A percentile compares a stretch with the other conserved stretches of the same genome.
phyloP scores from a whole-genome alignment of 2,113 vertebrate genomes.

The Peromyscus maniculatus region DNA sequence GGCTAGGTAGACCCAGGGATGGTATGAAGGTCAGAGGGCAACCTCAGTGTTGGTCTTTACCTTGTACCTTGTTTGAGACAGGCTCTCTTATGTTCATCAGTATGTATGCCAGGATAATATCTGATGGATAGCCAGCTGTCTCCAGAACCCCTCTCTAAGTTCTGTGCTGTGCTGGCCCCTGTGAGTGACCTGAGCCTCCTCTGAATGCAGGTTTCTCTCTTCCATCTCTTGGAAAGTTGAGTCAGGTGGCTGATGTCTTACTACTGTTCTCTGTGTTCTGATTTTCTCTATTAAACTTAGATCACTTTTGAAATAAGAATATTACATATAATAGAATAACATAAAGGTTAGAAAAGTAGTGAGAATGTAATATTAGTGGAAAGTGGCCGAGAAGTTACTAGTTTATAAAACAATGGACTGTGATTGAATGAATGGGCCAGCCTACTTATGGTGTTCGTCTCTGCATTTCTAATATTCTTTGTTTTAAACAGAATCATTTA shows the following conservation, averaged over 20 bases:
- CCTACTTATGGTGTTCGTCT: background rate
- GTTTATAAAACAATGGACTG: background rate
- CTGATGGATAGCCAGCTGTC: rapidly evolving
- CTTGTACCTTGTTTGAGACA: background rate
- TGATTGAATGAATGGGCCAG: background rate
- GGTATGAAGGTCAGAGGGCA: background rate
- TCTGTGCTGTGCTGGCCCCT: background rate
- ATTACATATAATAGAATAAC: background rate
- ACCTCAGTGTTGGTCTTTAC: background rate
- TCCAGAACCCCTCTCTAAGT: background rate
- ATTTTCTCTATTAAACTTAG: constrained; percentile 11
- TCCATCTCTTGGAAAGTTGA: background rate
- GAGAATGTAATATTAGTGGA: constrained; percentile 6
- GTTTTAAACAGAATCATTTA: constrained; percentile 52
- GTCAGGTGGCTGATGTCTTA: background rate
- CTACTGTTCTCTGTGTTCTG: constrained; percentile 19
- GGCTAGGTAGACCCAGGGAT: background rate
- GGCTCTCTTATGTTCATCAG: background rate
- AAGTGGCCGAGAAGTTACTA: constrained; percentile 19
- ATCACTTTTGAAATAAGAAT: constrained; percentile 63
- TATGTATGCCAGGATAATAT: background rate
- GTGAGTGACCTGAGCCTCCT: background rate
- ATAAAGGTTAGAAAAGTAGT: constrained; percentile 38
- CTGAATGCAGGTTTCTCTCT: background rate
- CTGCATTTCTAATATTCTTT: constrained; percentile 20